Evolutionary conservation across 2,113 vertebrate species (phyloP).

Genomic region (Pristiophorus japonicus): DNA sequence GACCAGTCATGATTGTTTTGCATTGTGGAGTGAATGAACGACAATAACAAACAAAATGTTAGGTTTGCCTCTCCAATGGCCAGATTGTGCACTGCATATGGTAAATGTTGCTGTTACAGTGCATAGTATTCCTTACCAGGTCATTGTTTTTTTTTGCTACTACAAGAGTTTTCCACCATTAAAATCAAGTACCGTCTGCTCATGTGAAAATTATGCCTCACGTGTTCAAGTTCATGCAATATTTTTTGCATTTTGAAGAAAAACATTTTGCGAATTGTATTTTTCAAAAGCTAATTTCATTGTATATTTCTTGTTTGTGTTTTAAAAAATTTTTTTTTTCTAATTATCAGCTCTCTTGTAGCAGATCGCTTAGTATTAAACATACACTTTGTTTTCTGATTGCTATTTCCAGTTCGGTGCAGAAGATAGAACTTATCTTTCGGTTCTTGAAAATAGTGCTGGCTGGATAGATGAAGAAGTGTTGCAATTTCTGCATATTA

Average conservation of each 20-base stretch:
- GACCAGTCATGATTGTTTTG: background rate
- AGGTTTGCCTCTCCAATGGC: background rate
- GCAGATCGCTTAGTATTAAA: background rate
- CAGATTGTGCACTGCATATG: background rate
- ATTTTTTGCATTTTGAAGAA: background rate
- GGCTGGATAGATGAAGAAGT: constrained; percentile 70
- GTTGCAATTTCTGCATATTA: constrained; percentile 58
- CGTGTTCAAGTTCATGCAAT: background rate
- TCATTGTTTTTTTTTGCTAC: background rate
- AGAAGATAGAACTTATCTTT: constrained; percentile 65
- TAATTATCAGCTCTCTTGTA: background rate
- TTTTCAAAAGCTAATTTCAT: background rate
- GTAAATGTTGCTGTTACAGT: background rate
- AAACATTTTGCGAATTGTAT: background rate
- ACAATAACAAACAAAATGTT: background rate
- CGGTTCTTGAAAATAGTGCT: constrained; percentile 62
- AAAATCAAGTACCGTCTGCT: background rate
- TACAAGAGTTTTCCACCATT: background rate
- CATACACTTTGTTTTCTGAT: constrained; percentile 3
- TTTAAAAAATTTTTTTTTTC: background rate
- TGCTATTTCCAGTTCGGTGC: constrained; percentile 58
- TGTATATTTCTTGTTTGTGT: background rate
- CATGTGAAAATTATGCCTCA: background rate
- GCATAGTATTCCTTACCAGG: too few species aligned
- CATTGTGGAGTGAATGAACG: background rate